Base-by-base conservation (phyloP, 2,113 vertebrate genomes). In the Lipotes vexillifer region DNA sequence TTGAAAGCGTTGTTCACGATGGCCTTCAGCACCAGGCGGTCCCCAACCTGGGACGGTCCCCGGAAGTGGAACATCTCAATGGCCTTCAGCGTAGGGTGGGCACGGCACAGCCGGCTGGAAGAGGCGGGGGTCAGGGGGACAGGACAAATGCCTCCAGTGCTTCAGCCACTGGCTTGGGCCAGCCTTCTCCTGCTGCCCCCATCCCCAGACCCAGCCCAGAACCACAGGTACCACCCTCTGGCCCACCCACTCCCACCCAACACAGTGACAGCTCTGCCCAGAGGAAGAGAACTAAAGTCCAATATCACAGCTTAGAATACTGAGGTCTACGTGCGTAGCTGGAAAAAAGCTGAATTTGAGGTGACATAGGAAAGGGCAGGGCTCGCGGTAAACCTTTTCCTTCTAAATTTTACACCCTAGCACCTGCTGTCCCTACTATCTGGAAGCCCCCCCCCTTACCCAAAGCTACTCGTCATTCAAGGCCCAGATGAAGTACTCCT, bases 11-110 rank as follows among this genome's bases (percentile, higher is more conserved):
- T 99, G 98, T 99, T 99, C 77, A 99, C 99, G 0, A 99, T 99
- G 97, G 99, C 99, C 98, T 99, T 99, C 94, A 99, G 98, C 36
- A 99, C 99, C 97, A 99, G 98, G 36, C 99, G 99, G 97, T 99
- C 99, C 13, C 99, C 99, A 0, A 99, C 99, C 59, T 99, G 99
- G 0, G 99, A 99, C 0, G 99, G 99, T 31, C 99, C 99, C 46
- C 99, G 99, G 65, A 99, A 99, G 97, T 99, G 99, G 98, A 99
- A 99, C 99, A 99, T 99, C 98, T 99, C 99, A 0, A 99, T 99
- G 95, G 98, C 98, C 97, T 98, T 99, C 98, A 99, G 98, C 0
- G 99, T 99, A 44, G 99, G 99, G 95, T 99, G 99, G 65, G 99
- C 99, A 0, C 98, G 99, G 98, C 99, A 99, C 93, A 99, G 98